Evolutionary conservation across 2,888 invertebrate species (phyloP).

Genomic region (Nomada fucata): DNA sequence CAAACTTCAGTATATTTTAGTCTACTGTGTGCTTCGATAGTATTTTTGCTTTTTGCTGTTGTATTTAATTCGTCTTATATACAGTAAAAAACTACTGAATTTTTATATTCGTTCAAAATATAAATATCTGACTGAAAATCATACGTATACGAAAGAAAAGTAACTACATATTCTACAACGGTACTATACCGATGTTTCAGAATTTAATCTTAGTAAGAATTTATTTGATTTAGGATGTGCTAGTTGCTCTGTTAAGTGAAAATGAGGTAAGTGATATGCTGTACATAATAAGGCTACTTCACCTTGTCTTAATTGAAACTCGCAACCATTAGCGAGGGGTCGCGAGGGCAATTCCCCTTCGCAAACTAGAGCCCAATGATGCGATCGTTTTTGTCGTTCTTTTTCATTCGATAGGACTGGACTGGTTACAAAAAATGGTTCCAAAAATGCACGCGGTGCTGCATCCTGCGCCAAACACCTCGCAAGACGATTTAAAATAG

Average conservation of each 20-base stretch:
- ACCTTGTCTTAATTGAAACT: slow-evolving; percentile 96
- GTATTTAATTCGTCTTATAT: slow-evolving; percentile 44
- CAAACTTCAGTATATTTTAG: slow-evolving; percentile 35
- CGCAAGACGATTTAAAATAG: slow-evolving; percentile 95
- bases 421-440: slow-evolving; percentile 94
- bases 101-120: slow-evolving; percentile 28
- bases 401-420: slow-evolving; percentile 94
- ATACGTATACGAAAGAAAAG: slow-evolving; percentile 20
- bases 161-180: background rate
- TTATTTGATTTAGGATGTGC: slow-evolving; percentile 98
- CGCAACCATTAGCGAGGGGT: slow-evolving; percentile 92
- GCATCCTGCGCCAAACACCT: slow-evolving; percentile 97
- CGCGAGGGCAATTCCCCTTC: slow-evolving; percentile 94
- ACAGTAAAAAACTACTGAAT: slow-evolving; percentile 53
- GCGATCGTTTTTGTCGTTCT: slow-evolving; percentile 90
- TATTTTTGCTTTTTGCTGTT: slow-evolving; percentile 30
- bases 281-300: slow-evolving; percentile 96
- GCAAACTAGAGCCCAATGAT: slow-evolving; percentile 98
- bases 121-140: slow-evolving; percentile 23
- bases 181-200: slow-evolving; percentile 96
- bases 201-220: slow-evolving; percentile 96
- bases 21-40: slow-evolving; percentile 16
- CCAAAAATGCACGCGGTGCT: slow-evolving; percentile 97
- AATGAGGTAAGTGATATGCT: slow-evolving; percentile 94
- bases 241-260: slow-evolving; percentile 97